Evolutionary conservation across 2,888 invertebrate species (phyloP).

Genomic region (Unio pictorum): DNA sequence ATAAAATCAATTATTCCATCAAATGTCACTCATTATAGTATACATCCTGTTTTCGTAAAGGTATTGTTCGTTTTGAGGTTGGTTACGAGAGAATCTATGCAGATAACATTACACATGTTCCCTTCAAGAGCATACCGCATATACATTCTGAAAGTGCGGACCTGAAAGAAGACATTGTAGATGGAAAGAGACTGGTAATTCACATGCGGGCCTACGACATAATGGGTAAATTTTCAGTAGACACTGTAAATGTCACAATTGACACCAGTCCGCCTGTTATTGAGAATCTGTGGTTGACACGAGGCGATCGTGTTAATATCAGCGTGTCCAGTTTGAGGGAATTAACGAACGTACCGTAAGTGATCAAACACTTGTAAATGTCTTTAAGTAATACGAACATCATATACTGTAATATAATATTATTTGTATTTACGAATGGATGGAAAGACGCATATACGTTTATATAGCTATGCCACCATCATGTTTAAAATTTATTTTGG

Average conservation of each 20-base stretch:
- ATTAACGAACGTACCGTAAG: slow-evolving; percentile 35
- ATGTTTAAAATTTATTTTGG: too few species aligned
- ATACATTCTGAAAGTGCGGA: slow-evolving; percentile 7
- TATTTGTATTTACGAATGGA: too few species aligned
- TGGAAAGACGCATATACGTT: too few species aligned
- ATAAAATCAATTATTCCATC: too few species aligned
- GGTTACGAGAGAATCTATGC: slow-evolving; percentile 11
- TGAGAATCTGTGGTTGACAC: slow-evolving; percentile 35
- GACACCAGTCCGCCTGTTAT: slow-evolving; percentile 34
- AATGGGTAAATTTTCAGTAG: slow-evolving; percentile 24
- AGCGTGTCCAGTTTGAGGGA: slow-evolving; percentile 35
- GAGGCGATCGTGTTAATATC: slow-evolving; percentile 35
- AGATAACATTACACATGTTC: background rate
- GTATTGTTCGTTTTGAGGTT: slow-evolving; percentile 19
- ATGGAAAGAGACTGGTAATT: slow-evolving; percentile 28
- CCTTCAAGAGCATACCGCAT: slow-evolving; percentile 10
- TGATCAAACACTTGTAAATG: background rate
- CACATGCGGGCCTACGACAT: slow-evolving; percentile 27
- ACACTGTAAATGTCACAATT: slow-evolving; percentile 22
- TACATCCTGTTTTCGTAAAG: slow-evolving; percentile 9
- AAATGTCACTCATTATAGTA: background rate
- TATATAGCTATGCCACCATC: too few species aligned
- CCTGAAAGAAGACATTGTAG: slow-evolving; percentile 13
- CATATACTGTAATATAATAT: background rate
- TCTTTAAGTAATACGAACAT: background rate